These are phyloP conservation scores for Stenoptilia bipunctidactyla DNA, from an alignment of 2,888 invertebrate genomes.

Conservation along the genomic window DNA sequence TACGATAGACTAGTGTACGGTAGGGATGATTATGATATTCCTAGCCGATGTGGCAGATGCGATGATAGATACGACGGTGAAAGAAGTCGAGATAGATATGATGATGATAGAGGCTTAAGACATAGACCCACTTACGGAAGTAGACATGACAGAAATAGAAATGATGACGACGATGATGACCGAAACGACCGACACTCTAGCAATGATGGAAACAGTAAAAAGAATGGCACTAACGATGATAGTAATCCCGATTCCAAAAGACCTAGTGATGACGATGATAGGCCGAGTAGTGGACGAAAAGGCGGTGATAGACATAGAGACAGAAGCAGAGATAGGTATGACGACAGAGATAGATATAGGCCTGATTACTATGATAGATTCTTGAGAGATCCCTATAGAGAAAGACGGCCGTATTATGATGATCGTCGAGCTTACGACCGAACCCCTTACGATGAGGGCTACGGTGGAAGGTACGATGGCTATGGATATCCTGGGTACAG, in stretches of 20 bases:
- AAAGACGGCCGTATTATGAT: conserved; percentile 27
- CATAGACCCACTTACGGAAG: conserved; percentile 46
- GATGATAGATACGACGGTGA: conserved; percentile 27
- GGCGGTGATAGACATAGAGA: conserved; percentile 23
- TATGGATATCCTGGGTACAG: conserved; percentile 30
- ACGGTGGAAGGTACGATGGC: conserved; percentile 30
- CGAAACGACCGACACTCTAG: conserved; percentile 17
- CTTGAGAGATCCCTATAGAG: conserved; percentile 47
- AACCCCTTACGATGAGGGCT: conserved; percentile 32
- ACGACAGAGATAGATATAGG: conserved; percentile 52
- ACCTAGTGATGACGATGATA: conserved; percentile 33
- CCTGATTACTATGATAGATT: conserved; percentile 57
- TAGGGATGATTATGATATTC: conserved; percentile 28
- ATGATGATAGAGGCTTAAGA: conserved; percentile 27
- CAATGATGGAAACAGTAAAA: conserved; percentile 28
- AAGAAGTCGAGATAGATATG: conserved; percentile 26
- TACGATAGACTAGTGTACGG: conserved; percentile 36
- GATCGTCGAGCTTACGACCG: conserved; percentile 37
- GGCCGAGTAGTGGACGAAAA: conserved; percentile 26
- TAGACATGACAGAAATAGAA: conserved; percentile 37
- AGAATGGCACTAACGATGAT: conserved; percentile 44
- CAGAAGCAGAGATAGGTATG: conserved; percentile 32
- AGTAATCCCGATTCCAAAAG: conserved; percentile 31
- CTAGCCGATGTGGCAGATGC: conserved; percentile 41
- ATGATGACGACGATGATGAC: conserved; percentile 26